Evolutionary conservation across 2,888 invertebrate genomes (phyloP), one percentile per base, ranked within the genome.

Genomic region (Brachypterus glaber): DNA sequence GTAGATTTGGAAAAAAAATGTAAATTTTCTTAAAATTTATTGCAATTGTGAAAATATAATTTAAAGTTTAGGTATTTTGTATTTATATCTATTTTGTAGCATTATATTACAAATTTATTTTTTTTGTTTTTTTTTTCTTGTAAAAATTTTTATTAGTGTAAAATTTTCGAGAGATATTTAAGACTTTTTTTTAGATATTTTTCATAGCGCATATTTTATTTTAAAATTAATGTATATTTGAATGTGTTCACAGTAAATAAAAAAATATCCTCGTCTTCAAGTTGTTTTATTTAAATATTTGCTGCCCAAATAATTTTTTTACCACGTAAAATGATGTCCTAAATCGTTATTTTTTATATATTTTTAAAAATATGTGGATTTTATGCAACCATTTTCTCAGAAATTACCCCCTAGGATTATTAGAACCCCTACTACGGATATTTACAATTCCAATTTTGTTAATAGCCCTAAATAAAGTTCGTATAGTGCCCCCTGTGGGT

Each of bases 181-280:
- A 45, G 40, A 40, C 43, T 44, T 45, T 36, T 38, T 40, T 27
- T 11, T 27, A 9, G 8, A 36, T 43, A 41, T 45, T 41, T 44
- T 45, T 45, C 36, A 44, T 27, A 21, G 12, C 27, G 12, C 12
- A 27, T 11, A 27, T 27, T 11, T 13, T 45, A 33, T 40, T 40
- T 45, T 47, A 37, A 44, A 44, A 46, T 44, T 35, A 46, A 45
- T 50, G 46, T 51, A 49, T 46, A 49, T 49, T 48, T 46, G 43
- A 40, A 48, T 51, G 51, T 51, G 51, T 51, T 51, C 49, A 46
- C 45, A 39, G 37, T 44, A 42, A 48, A 44, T 32, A 37, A 37
- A 37, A 41, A 26, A 33, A 11, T 27, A 27, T 27, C 27, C 27
- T 27, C 27, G 12, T 9, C n/a, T n/a, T n/a, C n/a, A n/a, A n/a